Base-by-base conservation (phyloP, 1,140 invertebrate genomes). In the Chironomus striatipennis region DNA sequence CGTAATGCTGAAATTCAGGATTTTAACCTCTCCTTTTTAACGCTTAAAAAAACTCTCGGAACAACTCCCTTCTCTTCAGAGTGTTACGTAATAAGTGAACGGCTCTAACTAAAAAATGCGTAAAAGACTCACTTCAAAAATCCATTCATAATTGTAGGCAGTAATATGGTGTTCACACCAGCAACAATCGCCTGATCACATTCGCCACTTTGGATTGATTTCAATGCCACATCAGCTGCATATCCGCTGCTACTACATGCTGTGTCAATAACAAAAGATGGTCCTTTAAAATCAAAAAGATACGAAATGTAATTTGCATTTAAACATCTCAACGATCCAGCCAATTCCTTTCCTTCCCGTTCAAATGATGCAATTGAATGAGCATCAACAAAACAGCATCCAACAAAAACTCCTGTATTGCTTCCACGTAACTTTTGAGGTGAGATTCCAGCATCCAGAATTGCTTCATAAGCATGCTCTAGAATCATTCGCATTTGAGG, bases 381-480 rank as follows among this genome's bases (percentile, higher is more conserved):
- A 57, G 12, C 12, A 57, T 57, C 47, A 57, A 15, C 47, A 57
- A 57, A 57, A 57, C 47, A 57, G 47, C 47, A 57, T 5, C 47
- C 47, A 77, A 96, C 88, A 81, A 91, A 96, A 3, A 96, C 94
- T 73, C 93, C 95, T 70, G 92, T 97, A 78, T 86, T 92, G n/a
- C 88, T 88, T 74, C 92, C 94, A 78, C 87, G 84, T 8, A 94
- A 78, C 76, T 88, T 88, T 64, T 82, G 79, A 43, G 93, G 94
- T 17, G 21, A 42, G 0, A 43, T 17, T 84, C 95, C 95, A 75
- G 95, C 91, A 86, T 98, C 95, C 75, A 95, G 83, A n/a, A 97
- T 87, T 0, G 94, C 92, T 84, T 97, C 95, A 78, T 93, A 91
- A 0, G 92, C 85, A 73, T 91, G 89, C 82, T 98, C 95, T 42